Evolutionary conservation across 2,888 invertebrate species (phyloP), one percentile per base, ranked within the genome.

Genomic region (Stegana nigrithorax): DNA sequence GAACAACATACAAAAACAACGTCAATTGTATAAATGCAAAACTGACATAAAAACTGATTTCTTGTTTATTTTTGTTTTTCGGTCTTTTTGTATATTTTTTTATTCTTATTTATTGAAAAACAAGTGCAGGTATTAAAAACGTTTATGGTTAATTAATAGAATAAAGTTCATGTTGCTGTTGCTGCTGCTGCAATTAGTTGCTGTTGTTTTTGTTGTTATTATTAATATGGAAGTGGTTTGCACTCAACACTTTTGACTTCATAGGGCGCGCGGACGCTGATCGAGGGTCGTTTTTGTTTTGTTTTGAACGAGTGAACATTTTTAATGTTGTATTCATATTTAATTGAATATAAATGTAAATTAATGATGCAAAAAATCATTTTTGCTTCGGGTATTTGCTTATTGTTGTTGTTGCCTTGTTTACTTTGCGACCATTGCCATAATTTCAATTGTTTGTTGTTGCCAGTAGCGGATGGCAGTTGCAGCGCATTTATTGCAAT

Each of bases 261-360:
- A n/a, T n/a, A n/a, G n/a, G n/a, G n/a, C n/a, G n/a, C n/a, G 29
- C 21, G 32, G 6, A 21, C 36, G 21, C 19, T 32, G 6, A 7
- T 29, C n/a, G 12, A 19, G n/a, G 5, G 14, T 36, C 36, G 10
- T 55, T 32, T 25, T 32, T 58, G 39, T 42, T 27, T 57, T 39
- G 25, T 42, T 27, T 5, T 12, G 23, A 5, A 4, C 27, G 39
- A 32, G 42, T 57, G 23, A 14, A 25, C 17, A 26, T 26, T 42
- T 56, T n/a, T 55, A 10, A 45, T 59, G 42, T 56, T 58, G 66
- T 73, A 76, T 75, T 78, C 78, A 68, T 66, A 70, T 71, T 76
- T 74, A 76, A 76, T 76, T 76, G 77, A 75, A 75, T 78, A 78
- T 78, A 75, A 76, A 76, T 76, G 78, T 75, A 74, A 76, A 74